A percentile compares a stretch with the other conserved stretches of the same genome.
Conservation (phyloP, 2,113 vertebrate species). For the Corythornis madagascariensis region DNA sequence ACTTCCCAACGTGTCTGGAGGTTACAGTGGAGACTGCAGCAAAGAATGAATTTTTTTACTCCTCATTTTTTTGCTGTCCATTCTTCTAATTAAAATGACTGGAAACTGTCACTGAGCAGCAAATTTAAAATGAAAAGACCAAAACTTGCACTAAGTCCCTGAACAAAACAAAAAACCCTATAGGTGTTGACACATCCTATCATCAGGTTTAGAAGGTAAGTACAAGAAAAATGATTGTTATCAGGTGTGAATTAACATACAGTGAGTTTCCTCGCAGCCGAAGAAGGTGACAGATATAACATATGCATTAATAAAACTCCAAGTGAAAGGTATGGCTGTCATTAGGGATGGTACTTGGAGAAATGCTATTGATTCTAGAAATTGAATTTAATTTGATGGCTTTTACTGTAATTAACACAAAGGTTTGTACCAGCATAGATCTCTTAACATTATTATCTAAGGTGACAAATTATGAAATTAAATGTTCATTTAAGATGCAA, state of each 20-base stretch:
- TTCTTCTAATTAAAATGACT: constrained; percentile 65
- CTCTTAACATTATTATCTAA: constrained; percentile 73
- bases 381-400: constrained; percentile 76
- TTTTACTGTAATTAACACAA: constrained; percentile 78
- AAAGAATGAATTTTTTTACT: constrained; percentile 31
- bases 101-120: constrained; percentile 36
- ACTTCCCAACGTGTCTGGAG: neutral
- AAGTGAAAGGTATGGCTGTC: constrained; percentile 57
- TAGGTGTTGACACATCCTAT: constrained; percentile 74
- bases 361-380: constrained; percentile 76
- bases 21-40: neutral
- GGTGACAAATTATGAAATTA: constrained; percentile 78
- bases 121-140: neutral
- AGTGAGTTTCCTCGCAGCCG: constrained; percentile 47
- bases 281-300: constrained; percentile 74
- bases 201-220: constrained; percentile 61
- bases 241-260: constrained; percentile 82
- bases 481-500: constrained; percentile 70
- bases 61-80: constrained; percentile 32
- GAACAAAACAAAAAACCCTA: neutral
- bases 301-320: constrained; percentile 72
- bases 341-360: constrained; percentile 69
- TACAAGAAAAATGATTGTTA: constrained; percentile 66
- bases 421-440: constrained; percentile 64
- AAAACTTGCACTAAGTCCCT: neutral